Percentiles rank a stretch among this genome's conserved stretches.
Evolutionary conservation across 2,113 vertebrate species (phyloP).

Genomic region (Hippocampus abdominalis): DNA sequence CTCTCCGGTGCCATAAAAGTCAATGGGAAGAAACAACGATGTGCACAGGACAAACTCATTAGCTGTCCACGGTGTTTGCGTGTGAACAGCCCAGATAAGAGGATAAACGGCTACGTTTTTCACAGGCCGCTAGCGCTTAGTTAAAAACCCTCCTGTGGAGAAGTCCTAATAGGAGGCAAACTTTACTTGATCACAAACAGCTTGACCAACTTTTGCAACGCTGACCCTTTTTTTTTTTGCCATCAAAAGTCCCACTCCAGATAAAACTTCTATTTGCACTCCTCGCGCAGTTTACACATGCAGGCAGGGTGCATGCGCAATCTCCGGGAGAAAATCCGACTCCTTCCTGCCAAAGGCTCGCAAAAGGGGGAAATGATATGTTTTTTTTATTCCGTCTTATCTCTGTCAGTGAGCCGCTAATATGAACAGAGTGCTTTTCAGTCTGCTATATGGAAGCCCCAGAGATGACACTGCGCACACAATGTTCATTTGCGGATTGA

Average conservation of each 20-base stretch:
- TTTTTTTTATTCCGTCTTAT: constrained; percentile 61
- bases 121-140: constrained; percentile 45
- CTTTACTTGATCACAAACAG: constrained; percentile 6
- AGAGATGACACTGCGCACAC: not conserved
- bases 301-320: constrained; percentile 30
- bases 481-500: not conserved
- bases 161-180: not conserved
- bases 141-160: constrained; percentile 58
- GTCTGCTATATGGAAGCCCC: constrained; percentile 5
- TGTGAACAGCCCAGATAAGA: constrained; percentile 52
- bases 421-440: constrained; percentile 67
- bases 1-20: constrained; percentile 61
- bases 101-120: constrained; percentile 39
- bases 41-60: constrained; percentile 59
- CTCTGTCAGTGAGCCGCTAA: constrained; percentile 57
- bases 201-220: constrained; percentile 30
- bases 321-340: constrained; percentile 47
- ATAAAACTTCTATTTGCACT: constrained; percentile 44
- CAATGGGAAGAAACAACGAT: constrained; percentile 64
- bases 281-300: constrained; percentile 33
- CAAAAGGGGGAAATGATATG: constrained; percentile 48
- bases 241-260: not conserved
- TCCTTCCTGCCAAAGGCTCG: constrained; percentile 55
- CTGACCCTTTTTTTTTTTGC: not conserved
- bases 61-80: constrained; percentile 41